Conservation (phyloP, 2,113 vertebrate species). For the Macaca fascicularis region T2T-MFA8v1.1 NC_088388.1:72693001-72693500, state of each 20-base stretch:
- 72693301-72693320: no score
- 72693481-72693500: constrained; percentile 35
- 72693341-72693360: no score
- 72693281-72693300: no score
- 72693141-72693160: no score
- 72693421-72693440: background rate
- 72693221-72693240: no score
- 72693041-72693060: background rate
- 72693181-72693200: no score
- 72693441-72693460: background rate
- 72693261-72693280: background rate
- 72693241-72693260: no score
- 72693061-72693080: constrained; percentile 41
- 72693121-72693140: no score
- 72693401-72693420: constrained; percentile 7
- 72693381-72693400: background rate
- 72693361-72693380: background rate
- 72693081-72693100: constrained; percentile 35
- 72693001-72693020: constrained; percentile 20
- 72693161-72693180: no score
- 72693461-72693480: constrained; percentile 1
- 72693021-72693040: background rate
- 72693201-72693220: no score
- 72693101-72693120: background rate
- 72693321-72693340: no score